These are phyloP conservation scores for Oryzias sinensis DNA, from an alignment of 2,797 vertebrate species.

Conservation along the genomic window DNA sequence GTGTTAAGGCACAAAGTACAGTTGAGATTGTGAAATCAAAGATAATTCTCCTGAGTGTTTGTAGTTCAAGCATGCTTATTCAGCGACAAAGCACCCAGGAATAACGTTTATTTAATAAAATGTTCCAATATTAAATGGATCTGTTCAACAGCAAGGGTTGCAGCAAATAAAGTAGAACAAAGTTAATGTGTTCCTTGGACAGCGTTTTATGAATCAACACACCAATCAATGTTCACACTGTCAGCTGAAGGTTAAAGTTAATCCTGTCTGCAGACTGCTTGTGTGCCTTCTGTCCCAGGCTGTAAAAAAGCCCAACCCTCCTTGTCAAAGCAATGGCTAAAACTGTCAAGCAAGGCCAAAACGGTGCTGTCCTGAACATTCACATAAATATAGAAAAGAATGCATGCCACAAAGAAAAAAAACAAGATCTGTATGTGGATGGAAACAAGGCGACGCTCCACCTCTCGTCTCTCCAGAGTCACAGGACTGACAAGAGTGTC, in stretches of 20 bases:
- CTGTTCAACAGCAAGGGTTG: too few relatives aligned
- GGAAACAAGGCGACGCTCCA: constrained; percentile 61
- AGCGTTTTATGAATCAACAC: not conserved
- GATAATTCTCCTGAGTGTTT: too few relatives aligned
- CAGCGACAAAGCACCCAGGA: too few relatives aligned
- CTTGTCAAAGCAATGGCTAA: constrained; percentile 19
- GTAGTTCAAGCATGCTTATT: too few relatives aligned
- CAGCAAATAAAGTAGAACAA: too few relatives aligned
- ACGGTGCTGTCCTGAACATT: constrained; percentile 65
- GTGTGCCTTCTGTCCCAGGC: constrained; percentile 14
- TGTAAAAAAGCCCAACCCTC: constrained; percentile 18
- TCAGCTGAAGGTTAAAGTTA: constrained; percentile 8
- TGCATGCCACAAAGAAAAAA: constrained; percentile 66
- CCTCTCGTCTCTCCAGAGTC: constrained; percentile 44
- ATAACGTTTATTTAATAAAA: too few relatives aligned
- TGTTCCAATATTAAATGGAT: too few relatives aligned
- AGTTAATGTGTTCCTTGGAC: too few relatives aligned
- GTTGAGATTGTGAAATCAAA: too few relatives aligned
- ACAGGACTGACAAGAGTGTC: constrained; percentile 53
- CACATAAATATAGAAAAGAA: constrained; percentile 75
- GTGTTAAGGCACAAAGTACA: not conserved
- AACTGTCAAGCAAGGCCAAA: constrained; percentile 45
- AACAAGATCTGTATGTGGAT: constrained; percentile 69
- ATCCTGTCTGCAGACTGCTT: constrained; percentile 23
- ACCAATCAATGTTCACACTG: not conserved